Evolutionary conservation across 2,113 vertebrate genomes (phyloP).

Genomic region (Vidua macroura): DNA sequence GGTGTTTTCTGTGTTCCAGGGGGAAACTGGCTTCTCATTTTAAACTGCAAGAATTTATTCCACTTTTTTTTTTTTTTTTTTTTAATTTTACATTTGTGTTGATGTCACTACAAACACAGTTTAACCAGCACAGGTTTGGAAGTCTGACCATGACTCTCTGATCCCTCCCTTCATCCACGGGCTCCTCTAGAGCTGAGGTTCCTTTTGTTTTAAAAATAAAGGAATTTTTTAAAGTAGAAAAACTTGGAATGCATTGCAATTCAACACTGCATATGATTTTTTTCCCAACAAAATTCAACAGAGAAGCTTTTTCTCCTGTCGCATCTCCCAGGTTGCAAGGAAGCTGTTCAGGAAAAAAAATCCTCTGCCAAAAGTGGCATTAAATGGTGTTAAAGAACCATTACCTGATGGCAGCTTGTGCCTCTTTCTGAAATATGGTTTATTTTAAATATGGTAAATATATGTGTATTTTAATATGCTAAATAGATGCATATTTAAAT

Average conservation of each 20-base stretch:
- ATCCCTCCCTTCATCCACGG: background rate
- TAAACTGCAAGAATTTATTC: background rate
- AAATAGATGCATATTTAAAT: background rate
- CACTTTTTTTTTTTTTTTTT: no score
- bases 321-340: background rate
- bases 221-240: background rate
- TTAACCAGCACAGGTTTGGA: background rate
- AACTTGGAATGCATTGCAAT: background rate
- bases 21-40: background rate
- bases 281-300: background rate
- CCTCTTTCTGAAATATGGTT: background rate
- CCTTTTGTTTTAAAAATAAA: background rate
- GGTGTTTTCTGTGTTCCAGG: accelerated
- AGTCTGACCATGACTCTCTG: background rate
- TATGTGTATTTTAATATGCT: no score
- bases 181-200: background rate
- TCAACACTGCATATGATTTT: background rate
- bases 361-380: background rate
- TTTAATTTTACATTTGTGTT: background rate
- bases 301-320: background rate
- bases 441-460: background rate
- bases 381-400: background rate
- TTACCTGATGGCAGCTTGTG: background rate
- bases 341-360: background rate
- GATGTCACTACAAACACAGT: accelerated